Conservation (phyloP, 2,113 vertebrate species). For the Brachyistius frenatus region DNA sequence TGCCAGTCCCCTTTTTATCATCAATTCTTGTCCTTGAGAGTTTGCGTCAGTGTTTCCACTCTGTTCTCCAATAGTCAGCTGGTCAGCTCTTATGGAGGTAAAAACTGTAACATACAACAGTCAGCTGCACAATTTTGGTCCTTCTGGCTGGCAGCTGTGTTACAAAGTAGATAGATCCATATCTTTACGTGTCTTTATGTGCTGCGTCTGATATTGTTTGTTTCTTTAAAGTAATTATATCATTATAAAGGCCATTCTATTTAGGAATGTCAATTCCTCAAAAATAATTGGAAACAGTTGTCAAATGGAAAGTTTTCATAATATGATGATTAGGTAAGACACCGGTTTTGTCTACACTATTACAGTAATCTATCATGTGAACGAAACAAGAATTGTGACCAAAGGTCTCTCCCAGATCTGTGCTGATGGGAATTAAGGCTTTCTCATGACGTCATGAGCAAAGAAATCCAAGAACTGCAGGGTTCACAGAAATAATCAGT, state of each 20-base stretch:
- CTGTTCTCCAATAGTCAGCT: slow-evolving; percentile 1
- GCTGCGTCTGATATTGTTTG: slow-evolving; percentile 11
- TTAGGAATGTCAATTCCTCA: background rate
- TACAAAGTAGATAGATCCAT: background rate
- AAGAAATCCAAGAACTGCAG: background rate
- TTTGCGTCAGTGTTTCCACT: background rate
- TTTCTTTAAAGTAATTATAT: background rate
- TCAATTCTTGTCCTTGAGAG: slow-evolving; percentile 1
- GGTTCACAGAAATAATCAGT: slow-evolving; percentile 29
- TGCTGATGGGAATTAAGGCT: slow-evolving; percentile 13
- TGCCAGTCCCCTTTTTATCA: background rate
- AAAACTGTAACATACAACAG: background rate
- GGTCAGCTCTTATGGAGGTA: background rate
- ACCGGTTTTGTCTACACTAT: background rate
- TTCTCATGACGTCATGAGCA: slow-evolving; percentile 18
- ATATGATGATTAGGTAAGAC: background rate
- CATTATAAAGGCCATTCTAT: background rate
- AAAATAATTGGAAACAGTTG: slow-evolving; percentile 15
- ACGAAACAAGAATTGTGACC: background rate
- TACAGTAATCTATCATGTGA: background rate
- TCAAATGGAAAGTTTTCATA: slow-evolving; percentile 12
- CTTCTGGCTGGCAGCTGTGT: background rate
- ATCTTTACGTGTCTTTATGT: background rate
- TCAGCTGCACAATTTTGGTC: background rate
- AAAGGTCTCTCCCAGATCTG: background rate